Conservation (phyloP, 1,140 invertebrate genomes). For the Drosophila neocordata region DNA sequence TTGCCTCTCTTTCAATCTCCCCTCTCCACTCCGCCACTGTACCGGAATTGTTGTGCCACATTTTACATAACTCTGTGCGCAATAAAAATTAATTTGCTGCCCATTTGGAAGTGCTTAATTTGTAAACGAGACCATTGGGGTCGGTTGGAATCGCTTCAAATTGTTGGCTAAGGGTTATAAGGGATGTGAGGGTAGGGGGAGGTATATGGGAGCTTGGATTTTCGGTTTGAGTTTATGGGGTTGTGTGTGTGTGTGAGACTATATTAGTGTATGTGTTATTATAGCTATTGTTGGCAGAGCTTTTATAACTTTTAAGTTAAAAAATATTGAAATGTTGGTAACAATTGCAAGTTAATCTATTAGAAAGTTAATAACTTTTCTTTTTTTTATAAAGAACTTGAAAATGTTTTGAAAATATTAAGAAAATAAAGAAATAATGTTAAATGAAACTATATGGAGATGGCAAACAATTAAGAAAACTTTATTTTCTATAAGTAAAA, state of each 20-base stretch:
- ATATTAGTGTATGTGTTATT: neutral
- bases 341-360: conserved; percentile 2
- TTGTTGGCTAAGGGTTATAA: conserved; percentile 44
- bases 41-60: conserved; percentile 47
- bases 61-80: conserved; percentile 76
- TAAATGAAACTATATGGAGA: too few relatives aligned
- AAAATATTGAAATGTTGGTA: neutral
- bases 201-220: neutral
- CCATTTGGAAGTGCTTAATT: conserved; percentile 80
- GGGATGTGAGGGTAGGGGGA: neutral
- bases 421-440: too few relatives aligned
- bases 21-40: neutral
- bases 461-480: too few relatives aligned
- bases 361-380: neutral
- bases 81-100: conserved; percentile 81
- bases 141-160: conserved; percentile 54
- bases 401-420: too few relatives aligned
- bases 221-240: neutral
- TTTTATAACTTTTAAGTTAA: neutral
- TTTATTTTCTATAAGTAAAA: too few relatives aligned
- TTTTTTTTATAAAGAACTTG: too few relatives aligned
- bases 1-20: neutral
- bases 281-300: neutral
- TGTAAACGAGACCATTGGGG: conserved; percentile 77
- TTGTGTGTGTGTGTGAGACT: neutral